Evolutionary conservation across 2,113 vertebrate species (phyloP), one percentile per base, ranked within the genome.

Genomic region (Galbula dea): DNA sequence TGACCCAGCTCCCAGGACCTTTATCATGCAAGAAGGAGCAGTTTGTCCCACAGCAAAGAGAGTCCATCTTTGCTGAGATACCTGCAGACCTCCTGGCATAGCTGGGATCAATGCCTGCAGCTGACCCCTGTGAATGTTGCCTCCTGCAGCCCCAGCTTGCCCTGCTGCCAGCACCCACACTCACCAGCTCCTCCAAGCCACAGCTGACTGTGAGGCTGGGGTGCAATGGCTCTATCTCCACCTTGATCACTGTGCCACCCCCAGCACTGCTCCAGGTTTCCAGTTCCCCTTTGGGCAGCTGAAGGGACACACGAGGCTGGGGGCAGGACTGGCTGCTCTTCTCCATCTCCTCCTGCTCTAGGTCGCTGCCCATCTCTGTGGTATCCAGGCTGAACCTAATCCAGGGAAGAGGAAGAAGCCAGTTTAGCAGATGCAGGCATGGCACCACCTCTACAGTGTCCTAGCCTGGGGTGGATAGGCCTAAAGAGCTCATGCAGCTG

Each of bases 311-410:
- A 5, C 57, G 30, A 76, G 97, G 93, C 79, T 97, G 78, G 0
- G 55, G 74, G 54, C 93, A 83, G 46, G 92, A 81, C 46, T 95
- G 93, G 61, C 45, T 89, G 20, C 74, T 30, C 65, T 90, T 96
- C 21, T 91, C 96, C 36, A 95, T 96, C 2, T 98, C 98, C 30
- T 95, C 98, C 81, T 93, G 93, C 71, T 98, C 98, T 49, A 96
- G 96, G 10, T 98, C 98, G 7, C 98, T 98, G 97, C 98, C 98
- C 37, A 94, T 83, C 23, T 96, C 97, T 0, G 91, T 94, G 27
- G 97, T 75, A 39, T 99, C 98, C 37, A 99, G 92, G 96, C 98
- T 99, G 84, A 99, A 97, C 87, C 99, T 99, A 37, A 59, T 10
- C 65, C 29, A 61, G n/a, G 46, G 37, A 65, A 69, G 34, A 92